phyloP scores from a whole-genome alignment of 2,888 invertebrate genomes.

The Calameuta filiformis region DNA sequence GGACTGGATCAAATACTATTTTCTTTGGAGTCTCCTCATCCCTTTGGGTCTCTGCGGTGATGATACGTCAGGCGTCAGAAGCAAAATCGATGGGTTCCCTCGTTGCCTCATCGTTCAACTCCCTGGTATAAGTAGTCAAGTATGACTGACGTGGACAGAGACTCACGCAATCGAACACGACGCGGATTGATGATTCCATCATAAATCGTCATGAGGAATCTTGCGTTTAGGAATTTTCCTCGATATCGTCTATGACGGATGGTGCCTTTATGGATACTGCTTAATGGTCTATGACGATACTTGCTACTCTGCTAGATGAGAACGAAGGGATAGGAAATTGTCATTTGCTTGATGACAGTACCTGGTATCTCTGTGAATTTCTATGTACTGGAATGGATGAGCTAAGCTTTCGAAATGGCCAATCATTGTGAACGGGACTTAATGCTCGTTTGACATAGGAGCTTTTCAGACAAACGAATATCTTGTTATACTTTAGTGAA shows the following conservation, averaged over 20 bases:
- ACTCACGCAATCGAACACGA: background rate
- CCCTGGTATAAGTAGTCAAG: background rate
- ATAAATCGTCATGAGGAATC: background rate
- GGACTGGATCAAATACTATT: background rate
- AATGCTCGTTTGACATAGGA: background rate
- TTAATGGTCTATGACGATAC: background rate
- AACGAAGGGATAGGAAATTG: background rate
- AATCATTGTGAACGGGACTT: background rate
- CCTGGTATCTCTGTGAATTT: background rate
- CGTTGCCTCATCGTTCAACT: background rate
- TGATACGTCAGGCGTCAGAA: background rate
- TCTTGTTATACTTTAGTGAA: background rate
- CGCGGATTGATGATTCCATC: slow-evolving; percentile 5
- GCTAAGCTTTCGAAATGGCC: background rate
- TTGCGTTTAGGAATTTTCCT: background rate
- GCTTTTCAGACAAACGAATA: background rate
- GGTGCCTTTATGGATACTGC: background rate
- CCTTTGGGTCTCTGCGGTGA: background rate
- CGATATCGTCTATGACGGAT: background rate
- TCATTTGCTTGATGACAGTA: background rate
- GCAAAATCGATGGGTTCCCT: slow-evolving; percentile 1
- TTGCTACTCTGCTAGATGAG: background rate
- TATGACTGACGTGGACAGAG: background rate
- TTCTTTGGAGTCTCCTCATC: background rate
- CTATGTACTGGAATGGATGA: background rate